Evolutionary conservation across 2,113 vertebrate species (phyloP).

Genomic region (Balaeniceps rex): DNA sequence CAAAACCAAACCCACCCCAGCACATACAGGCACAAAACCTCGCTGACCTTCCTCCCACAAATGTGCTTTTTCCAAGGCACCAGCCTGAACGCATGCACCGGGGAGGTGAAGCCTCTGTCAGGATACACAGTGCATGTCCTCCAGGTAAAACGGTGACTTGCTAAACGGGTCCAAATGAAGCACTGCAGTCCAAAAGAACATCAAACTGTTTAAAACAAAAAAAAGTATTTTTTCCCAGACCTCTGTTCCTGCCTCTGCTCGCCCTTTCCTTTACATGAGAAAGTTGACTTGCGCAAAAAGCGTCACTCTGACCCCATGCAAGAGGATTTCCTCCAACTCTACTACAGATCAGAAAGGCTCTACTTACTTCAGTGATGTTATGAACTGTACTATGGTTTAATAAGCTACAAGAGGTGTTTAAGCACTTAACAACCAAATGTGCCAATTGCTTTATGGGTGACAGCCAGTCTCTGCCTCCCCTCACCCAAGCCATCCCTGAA

Average conservation of each 20-base stretch:
- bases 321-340: not conserved
- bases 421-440: not conserved
- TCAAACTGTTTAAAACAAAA: too few relatives aligned
- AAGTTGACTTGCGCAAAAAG: too few relatives aligned
- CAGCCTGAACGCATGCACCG: rapidly evolving
- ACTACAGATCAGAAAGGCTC: not conserved
- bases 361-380: not conserved
- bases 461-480: not conserved
- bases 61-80: rapidly evolving
- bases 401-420: not conserved
- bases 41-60: too few relatives aligned
- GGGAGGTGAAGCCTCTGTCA: rapidly evolving
- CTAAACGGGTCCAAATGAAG: not conserved
- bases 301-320: rapidly evolving
- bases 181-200: not conserved
- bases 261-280: not conserved
- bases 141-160: rapidly evolving
- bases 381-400: not conserved
- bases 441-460: not conserved
- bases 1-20: not conserved
- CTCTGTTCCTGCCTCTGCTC: not conserved
- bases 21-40: not conserved
- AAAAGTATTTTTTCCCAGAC: rapidly evolving
- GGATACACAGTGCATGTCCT: rapidly evolving
- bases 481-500: not conserved